phyloP scores from a whole-genome alignment of 1,140 invertebrate genomes.

The Trypoxylus dichotomus region DNA sequence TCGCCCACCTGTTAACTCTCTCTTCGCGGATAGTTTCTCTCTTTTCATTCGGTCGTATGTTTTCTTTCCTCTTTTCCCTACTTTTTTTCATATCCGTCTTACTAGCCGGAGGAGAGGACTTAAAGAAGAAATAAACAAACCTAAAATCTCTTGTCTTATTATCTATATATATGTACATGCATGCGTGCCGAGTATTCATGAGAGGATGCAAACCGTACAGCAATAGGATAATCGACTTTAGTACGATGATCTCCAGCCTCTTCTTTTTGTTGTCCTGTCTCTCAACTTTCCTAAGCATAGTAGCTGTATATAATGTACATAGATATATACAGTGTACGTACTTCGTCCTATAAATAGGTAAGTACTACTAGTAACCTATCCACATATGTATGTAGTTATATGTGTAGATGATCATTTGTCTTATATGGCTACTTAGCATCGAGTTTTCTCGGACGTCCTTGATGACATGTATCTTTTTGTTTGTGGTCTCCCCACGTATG shows the following conservation, averaged over 20 bases:
- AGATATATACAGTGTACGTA: not conserved
- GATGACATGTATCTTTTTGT: not conserved
- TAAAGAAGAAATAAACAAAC: conserved; percentile 27
- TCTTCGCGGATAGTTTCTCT: conserved; percentile 31
- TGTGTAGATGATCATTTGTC: not conserved
- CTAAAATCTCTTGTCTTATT: not conserved
- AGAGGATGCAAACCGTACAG: conserved; percentile 4
- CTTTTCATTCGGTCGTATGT: conserved; percentile 25
- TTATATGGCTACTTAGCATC: not conserved
- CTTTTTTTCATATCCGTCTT: conserved; percentile 1
- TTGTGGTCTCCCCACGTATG: not conserved
- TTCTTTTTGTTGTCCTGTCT: not conserved
- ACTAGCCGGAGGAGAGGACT: not conserved
- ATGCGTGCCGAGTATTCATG: not conserved
- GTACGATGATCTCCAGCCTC: not conserved
- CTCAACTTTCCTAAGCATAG: not conserved
- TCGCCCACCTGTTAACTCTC: conserved; percentile 43
- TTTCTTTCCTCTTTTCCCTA: conserved; percentile 12
- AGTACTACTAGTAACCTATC: not conserved
- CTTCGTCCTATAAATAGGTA: not conserved
- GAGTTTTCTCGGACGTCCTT: not conserved
- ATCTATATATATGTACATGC: not conserved
- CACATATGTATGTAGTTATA: not conserved
- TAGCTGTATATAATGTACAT: not conserved
- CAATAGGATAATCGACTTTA: not conserved